Conservation (phyloP, 2,113 vertebrate species). For the Rhinoderma darwinii region DNA sequence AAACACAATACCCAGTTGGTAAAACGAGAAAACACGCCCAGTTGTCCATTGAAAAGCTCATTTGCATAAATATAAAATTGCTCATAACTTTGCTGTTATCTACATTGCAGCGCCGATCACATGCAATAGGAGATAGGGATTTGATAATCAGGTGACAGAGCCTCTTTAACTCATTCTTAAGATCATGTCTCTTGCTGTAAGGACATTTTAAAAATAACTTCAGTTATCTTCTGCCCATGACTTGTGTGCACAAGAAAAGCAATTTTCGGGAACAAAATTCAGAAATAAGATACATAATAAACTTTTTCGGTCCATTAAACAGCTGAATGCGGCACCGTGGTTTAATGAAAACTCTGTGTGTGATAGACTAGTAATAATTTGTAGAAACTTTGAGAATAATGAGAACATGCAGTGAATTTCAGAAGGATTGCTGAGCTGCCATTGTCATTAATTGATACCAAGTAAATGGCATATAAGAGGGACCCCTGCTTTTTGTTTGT, state of each 20-base stretch:
- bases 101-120: no score
- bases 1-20: no score
- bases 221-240: not conserved
- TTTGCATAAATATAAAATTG: no score
- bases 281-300: constrained; percentile 9
- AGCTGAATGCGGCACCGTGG: not conserved
- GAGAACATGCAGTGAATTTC: not conserved
- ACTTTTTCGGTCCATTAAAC: not conserved
- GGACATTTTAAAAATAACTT: not conserved
- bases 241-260: not conserved
- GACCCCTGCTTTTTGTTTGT: not conserved
- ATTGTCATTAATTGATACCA: not conserved
- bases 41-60: no score
- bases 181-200: not conserved
- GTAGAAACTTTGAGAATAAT: constrained; percentile 1
- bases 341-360: constrained; percentile 5
- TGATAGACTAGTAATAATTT: constrained; percentile 17
- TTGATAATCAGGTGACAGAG: no score
- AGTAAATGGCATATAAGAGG: not conserved
- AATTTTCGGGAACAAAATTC: not conserved
- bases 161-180: not conserved
- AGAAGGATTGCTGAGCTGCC: not conserved
- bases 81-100: no score
- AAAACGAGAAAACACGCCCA: no score
- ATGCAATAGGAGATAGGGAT: no score